These are phyloP conservation scores for Porites divaricata DNA, from an alignment of 92 coral and sea anemone genomes.

Conservation along the genomic window DNA sequence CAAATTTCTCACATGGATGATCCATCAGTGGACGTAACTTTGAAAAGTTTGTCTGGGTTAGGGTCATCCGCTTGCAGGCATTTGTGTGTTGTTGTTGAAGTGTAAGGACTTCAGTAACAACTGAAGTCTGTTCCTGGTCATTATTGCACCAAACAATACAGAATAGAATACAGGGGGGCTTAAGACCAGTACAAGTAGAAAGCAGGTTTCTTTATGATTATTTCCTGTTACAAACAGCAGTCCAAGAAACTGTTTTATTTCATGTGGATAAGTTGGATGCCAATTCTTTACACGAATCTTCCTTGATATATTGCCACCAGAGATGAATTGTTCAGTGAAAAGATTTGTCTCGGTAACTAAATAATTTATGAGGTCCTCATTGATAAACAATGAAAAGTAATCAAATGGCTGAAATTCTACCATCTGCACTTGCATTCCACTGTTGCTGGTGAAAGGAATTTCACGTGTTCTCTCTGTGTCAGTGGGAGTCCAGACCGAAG, in stretches of 20 bases:
- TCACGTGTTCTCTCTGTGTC: too few relatives aligned
- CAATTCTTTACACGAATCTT: slow-evolving; percentile 26
- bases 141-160: slow-evolving; percentile 35
- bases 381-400: slow-evolving; percentile 20
- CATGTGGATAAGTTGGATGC: slow-evolving; percentile 21
- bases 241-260: slow-evolving; percentile 42
- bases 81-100: slow-evolving; percentile 35
- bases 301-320: slow-evolving; percentile 7
- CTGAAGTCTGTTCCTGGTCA: slow-evolving; percentile 31
- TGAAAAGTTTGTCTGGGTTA: slow-evolving; percentile 44
- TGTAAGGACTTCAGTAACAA: slow-evolving; percentile 45
- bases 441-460: slow-evolving; percentile 41
- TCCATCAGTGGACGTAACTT: slow-evolving; percentile 39
- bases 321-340: slow-evolving; percentile 40
- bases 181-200: slow-evolving; percentile 45
- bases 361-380: slow-evolving; percentile 28
- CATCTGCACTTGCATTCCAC: slow-evolving; percentile 40
- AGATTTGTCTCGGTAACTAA: slow-evolving; percentile 48
- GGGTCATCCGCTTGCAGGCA: not conserved
- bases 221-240: slow-evolving; percentile 42
- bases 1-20: slow-evolving; percentile 32
- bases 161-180: slow-evolving; percentile 27
- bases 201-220: slow-evolving; percentile 34
- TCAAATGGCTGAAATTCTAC: slow-evolving; percentile 26
- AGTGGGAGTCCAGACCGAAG: too few relatives aligned